Evolutionary conservation across 2,888 invertebrate genomes (phyloP).

Genomic region (Chrysodeixis includens): DNA sequence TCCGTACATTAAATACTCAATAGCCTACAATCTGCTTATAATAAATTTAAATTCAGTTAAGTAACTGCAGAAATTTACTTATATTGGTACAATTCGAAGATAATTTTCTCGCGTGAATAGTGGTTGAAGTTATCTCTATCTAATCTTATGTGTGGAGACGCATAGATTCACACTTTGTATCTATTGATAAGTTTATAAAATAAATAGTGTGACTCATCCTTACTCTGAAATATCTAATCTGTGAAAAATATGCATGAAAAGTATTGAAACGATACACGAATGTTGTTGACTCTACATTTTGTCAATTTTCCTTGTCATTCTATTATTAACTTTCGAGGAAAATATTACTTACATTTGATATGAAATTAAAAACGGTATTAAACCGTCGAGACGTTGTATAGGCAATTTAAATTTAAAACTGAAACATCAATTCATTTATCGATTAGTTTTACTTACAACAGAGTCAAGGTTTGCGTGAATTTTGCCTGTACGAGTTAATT

Average conservation of each 20-base stretch:
- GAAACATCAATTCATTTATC: too few species aligned
- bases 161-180: too few species aligned
- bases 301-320: too few species aligned
- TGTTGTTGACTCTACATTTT: too few species aligned
- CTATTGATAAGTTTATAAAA: not conserved
- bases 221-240: not conserved
- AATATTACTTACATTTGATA: too few species aligned
- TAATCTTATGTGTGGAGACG: not conserved
- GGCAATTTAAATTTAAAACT: too few species aligned
- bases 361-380: too few species aligned
- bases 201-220: not conserved
- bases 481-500: not conserved
- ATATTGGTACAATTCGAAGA: not conserved
- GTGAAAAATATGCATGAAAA: not conserved
- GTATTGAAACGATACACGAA: too few species aligned
- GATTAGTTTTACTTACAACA: not conserved
- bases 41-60: not conserved
- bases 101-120: not conserved
- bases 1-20: not conserved
- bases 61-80: not conserved
- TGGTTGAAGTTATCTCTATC: not conserved
- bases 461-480: not conserved
- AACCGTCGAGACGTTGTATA: too few species aligned
- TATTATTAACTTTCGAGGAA: too few species aligned
- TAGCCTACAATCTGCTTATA: not conserved